Evolutionary conservation across 2,113 vertebrate species (phyloP).

Genomic region (Poecilia latipinna): DNA sequence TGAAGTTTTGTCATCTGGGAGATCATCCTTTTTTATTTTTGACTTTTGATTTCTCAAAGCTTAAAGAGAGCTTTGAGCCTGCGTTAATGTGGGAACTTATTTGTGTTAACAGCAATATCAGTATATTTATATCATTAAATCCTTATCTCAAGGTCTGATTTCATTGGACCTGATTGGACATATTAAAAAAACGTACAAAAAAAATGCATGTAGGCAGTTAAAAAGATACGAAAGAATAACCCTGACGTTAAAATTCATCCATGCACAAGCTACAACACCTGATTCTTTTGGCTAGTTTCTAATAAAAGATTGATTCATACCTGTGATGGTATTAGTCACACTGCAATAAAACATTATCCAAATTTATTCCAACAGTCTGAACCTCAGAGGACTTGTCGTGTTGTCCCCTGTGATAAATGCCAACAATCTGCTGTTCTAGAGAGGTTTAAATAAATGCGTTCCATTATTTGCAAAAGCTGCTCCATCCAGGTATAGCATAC

Average conservation of each 20-base stretch:
- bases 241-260: not conserved
- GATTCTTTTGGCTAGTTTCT: not conserved
- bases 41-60: no score
- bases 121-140: no score
- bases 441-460: constrained; percentile 32
- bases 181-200: no score
- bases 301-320: not conserved
- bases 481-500: constrained; percentile 24
- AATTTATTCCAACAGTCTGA: not conserved
- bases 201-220: not conserved
- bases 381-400: not conserved
- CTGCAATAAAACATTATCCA: not conserved
- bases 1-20: not conserved
- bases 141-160: no score
- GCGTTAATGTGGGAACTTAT: no score
- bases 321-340: not conserved
- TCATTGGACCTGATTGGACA: no score
- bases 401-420: constrained; percentile 18
- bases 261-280: not conserved
- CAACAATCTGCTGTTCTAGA: constrained; percentile 13
- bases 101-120: no score
- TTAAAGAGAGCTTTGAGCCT: no score
- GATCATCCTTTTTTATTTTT: no score
- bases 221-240: not conserved
- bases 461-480: constrained; percentile 33